Conservation (phyloP, 2,888 invertebrate species). For the Busseola fusca region DNA sequence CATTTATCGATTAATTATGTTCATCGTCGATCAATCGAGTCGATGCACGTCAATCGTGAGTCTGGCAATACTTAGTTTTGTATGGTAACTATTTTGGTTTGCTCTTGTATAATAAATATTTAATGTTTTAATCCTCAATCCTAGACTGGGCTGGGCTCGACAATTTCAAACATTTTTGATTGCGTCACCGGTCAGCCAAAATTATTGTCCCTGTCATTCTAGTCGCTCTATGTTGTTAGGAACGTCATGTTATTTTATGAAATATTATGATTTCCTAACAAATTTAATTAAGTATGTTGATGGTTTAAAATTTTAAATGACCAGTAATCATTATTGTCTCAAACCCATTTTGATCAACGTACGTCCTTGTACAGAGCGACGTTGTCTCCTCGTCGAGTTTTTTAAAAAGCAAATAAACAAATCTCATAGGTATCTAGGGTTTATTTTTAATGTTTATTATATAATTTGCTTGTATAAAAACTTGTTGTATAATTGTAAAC, state of each 20-base stretch:
- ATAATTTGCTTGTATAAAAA: constrained; percentile 3
- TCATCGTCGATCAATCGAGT: not conserved
- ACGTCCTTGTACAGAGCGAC: no score
- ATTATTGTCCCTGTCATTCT: not conserved
- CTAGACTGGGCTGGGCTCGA: constrained; percentile 31
- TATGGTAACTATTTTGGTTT: constrained; percentile 14
- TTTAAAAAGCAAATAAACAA: no score
- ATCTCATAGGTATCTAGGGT: no score
- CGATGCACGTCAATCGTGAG: constrained; percentile 7
- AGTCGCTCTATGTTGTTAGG: not conserved
- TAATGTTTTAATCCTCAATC: constrained; percentile 4
- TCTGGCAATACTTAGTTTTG: constrained; percentile 5
- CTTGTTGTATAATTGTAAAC: not conserved
- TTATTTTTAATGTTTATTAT: not conserved
- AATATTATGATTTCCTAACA: not conserved
- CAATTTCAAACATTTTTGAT: not conserved
- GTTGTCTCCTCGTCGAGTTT: not conserved
- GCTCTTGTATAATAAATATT: constrained; percentile 32
- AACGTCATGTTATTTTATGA: not conserved
- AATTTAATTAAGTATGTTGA: not conserved
- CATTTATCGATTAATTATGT: not conserved
- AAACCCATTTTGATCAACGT: not conserved
- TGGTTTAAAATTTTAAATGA: not conserved
- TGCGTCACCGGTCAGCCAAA: not conserved
- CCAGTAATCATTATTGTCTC: not conserved